Percentiles rank a stretch among this genome's conserved stretches.
Conservation (phyloP, 2,113 vertebrate species). For the Gulo gulo region DNA sequence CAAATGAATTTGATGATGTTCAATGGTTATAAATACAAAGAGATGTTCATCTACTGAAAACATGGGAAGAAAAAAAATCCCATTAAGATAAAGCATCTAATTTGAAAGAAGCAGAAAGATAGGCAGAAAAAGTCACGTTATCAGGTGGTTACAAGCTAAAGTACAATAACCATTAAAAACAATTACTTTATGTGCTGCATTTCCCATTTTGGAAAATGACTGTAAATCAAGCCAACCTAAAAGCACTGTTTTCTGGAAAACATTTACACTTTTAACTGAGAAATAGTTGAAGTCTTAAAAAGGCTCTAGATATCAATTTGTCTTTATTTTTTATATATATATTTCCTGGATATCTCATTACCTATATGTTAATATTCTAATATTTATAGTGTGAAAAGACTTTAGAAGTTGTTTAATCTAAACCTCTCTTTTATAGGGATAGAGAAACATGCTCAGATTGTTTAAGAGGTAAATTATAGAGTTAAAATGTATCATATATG, state of each 20-base stretch:
- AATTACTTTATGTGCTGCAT: conserved; percentile 42
- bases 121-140: conserved; percentile 35
- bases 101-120: conserved; percentile 61
- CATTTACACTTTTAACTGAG: conserved; percentile 1
- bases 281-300: conserved; percentile 9
- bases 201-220: conserved; percentile 33
- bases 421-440: not conserved
- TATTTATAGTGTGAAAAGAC: not conserved
- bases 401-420: not conserved
- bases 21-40: conserved; percentile 60
- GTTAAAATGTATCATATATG: not conserved
- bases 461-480: not conserved
- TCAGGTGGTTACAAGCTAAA: not conserved
- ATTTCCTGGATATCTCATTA: not conserved
- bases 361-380: not conserved
- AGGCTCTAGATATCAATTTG: not conserved
- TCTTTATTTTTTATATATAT: not conserved
- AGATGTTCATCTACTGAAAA: conserved; percentile 68
- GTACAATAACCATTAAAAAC: conserved; percentile 58
- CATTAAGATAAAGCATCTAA: conserved; percentile 74
- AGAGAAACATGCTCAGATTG: not conserved
- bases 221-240: conserved; percentile 47
- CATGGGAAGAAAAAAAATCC: conserved; percentile 34
- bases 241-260: conserved; percentile 44
- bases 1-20: conserved; percentile 71